These are phyloP conservation scores for Coilia nasus DNA, from an alignment of 2,797 vertebrate genomes.

Conservation along the genomic window DNA sequence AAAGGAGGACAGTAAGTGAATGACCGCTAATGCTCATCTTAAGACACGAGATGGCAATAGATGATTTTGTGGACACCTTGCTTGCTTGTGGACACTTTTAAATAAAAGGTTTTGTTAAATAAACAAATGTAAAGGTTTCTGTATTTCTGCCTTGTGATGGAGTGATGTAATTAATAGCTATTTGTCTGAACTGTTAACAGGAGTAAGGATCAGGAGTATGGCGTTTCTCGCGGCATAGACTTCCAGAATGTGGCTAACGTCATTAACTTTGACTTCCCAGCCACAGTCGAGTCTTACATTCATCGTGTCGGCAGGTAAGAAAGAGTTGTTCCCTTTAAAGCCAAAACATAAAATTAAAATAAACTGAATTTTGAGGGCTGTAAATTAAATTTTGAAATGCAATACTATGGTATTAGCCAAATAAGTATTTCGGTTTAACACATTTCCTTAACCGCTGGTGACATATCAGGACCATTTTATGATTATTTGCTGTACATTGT, in stretches of 20 bases:
- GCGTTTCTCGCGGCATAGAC: conserved; percentile 89
- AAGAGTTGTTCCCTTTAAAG: no score
- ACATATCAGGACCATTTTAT: no score
- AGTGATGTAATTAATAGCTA: neutral
- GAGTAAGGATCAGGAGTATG: conserved; percentile 78
- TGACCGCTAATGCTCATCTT: neutral
- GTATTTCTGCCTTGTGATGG: neutral
- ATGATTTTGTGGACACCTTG: neutral
- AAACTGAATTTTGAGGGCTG: no score
- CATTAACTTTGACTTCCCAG: conserved; percentile 92
- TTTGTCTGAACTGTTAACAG: conserved; percentile 59
- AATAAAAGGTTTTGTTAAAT: neutral
- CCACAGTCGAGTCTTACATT: conserved; percentile 82
- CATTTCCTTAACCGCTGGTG: no score
- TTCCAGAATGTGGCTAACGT: conserved; percentile 90
- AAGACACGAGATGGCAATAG: neutral
- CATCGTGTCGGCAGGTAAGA: conserved; percentile 88
- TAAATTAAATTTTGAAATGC: no score
- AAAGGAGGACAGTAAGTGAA: conserved; percentile 64
- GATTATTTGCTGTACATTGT: no score
- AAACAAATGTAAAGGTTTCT: neutral
- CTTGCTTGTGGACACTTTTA: neutral
- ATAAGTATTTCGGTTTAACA: no score
- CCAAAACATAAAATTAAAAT: no score
- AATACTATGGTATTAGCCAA: no score